Base-by-base conservation (phyloP, 2,888 invertebrate species). In the Harmothoe impar region DNA sequence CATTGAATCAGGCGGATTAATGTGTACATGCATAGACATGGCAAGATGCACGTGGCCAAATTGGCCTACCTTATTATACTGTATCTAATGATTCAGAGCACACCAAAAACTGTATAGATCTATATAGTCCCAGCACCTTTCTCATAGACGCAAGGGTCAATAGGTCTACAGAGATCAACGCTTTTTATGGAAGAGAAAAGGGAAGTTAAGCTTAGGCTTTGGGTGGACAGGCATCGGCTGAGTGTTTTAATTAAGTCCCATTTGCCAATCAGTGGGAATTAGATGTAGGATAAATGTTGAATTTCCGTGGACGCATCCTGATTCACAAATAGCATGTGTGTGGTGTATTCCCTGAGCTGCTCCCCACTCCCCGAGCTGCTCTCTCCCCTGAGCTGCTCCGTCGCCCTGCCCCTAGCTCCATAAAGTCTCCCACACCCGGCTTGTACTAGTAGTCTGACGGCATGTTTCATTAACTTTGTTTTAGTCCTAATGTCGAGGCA, bases 381-480 rank as follows among this genome's bases (percentile, higher is more conserved):
- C 62, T 15, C 43, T 43, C 62, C 62, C 23, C 62, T 25, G 62
- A 23, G 25, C 62, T 62, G 62, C 62, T n/a, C 62, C 62, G 5
- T 43, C 62, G 5, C 23, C 3, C 35, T 31, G 20, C 78, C 25
- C 78, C 78, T 20, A 1, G n/a, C 35, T 10, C 35, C 43, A 25
- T 25, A n/a, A 52, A 12, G 12, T 56, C 5, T 56, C 84, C 31
- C 78, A 20, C 78, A n/a, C 43, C 84, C 3, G 1, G 25, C 33
- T 35, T 43, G 43, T 84, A 29, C 25, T 72, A 23, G 77, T 33
- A 52, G 86, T 33, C 86, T 29, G 25, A 20, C 86, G 54, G 54
- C 86, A 86, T 54, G 86, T 86, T 86, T 86, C 86, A 86, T 86
- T 86, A 86, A 86, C 54, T 52, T 56, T 86, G 86, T 86, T 56